Evolutionary conservation across 2,113 vertebrate species (phyloP).

Genomic region (Corythaixoides concolor): DNA sequence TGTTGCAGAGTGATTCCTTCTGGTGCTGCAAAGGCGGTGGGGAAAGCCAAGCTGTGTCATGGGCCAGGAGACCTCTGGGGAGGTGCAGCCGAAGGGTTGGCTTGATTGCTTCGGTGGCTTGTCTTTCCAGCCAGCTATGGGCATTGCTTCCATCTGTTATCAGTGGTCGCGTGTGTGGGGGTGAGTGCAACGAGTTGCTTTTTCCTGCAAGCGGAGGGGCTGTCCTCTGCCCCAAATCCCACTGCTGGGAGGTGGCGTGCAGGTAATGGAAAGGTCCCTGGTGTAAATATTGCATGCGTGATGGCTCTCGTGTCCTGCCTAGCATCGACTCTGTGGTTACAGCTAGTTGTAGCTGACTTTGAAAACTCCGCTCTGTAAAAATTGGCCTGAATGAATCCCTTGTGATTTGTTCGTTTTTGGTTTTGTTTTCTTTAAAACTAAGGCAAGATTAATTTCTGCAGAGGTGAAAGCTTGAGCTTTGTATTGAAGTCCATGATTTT

Average conservation of each 20-base stretch:
- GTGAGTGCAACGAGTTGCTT: not conserved
- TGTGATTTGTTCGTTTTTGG: not conserved
- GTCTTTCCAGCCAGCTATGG: not conserved
- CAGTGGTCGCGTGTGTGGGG: not conserved
- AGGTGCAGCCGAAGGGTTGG: not conserved
- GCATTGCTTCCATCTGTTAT: not conserved
- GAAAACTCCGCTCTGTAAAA: not conserved
- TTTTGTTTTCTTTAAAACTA: not conserved
- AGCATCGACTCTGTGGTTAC: not conserved
- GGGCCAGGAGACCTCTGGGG: not conserved
- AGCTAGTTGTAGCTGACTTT: not conserved
- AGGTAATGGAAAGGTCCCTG: not conserved
- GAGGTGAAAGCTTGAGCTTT: not conserved
- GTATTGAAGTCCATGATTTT: not conserved
- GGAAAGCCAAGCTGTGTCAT: not conserved
- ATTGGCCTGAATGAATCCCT: not conserved
- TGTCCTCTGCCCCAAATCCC: accelerated
- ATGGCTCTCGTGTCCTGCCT: not conserved
- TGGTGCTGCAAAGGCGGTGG: accelerated
- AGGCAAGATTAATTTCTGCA: not conserved
- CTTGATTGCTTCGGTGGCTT: not conserved
- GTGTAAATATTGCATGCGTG: accelerated
- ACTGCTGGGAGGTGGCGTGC: not conserved
- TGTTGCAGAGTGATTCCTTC: not conserved
- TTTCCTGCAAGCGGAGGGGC: not conserved